phyloP scores from a whole-genome alignment of 2,888 invertebrate genomes.

The Eurois occulta region DNA sequence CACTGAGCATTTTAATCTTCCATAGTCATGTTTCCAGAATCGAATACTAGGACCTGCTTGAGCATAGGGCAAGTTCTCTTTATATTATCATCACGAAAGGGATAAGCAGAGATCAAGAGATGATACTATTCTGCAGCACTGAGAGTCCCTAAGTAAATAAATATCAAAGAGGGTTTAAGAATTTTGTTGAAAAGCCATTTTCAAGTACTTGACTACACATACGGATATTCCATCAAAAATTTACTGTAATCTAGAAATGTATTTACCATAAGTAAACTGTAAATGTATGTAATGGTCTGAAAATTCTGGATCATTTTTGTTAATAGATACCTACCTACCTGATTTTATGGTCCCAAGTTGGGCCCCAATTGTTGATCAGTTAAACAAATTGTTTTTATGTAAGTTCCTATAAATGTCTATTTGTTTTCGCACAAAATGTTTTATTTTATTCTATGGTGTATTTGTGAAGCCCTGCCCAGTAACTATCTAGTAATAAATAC shows the following conservation, averaged over 20 bases:
- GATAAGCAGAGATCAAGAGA: background rate
- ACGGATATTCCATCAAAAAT: conserved; percentile 38
- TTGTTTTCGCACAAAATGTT: conserved; percentile 76
- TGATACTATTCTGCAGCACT: background rate
- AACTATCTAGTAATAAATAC: conserved; percentile 70
- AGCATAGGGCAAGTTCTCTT: background rate
- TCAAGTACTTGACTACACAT: conserved; percentile 45
- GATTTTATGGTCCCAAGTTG: conserved; percentile 31
- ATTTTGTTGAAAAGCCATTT: background rate
- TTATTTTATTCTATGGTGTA: conserved; percentile 55
- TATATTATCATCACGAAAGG: background rate
- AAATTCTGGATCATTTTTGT: conserved; percentile 42
- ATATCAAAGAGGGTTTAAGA: background rate
- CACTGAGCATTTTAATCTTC: background rate
- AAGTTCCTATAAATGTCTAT: conserved; percentile 60
- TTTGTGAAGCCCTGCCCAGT: conserved; percentile 70
- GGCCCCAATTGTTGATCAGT: conserved; percentile 46
- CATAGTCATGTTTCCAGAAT: background rate
- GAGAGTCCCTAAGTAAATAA: background rate
- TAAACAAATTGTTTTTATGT: conserved; percentile 40
- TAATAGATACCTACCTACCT: conserved; percentile 30
- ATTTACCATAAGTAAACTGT: conserved; percentile 52
- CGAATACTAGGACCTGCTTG: background rate
- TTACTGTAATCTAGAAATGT: conserved; percentile 58
- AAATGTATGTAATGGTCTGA: conserved; percentile 49